Conservation (phyloP, 1,140 invertebrate species). For the Ectropis grisescens region DNA sequence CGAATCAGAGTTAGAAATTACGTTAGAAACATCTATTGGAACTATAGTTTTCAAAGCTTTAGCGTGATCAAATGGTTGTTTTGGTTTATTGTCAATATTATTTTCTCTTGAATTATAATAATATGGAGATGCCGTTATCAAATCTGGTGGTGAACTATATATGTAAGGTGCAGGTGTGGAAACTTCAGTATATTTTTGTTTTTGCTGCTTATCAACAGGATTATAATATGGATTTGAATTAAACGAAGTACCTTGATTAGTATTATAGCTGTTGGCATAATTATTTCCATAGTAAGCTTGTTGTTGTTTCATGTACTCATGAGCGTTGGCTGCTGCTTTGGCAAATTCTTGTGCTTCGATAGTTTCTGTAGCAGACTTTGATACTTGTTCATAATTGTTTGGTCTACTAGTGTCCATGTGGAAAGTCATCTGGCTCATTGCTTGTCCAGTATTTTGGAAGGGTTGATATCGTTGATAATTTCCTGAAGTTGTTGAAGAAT, state of each 20-base stretch:
- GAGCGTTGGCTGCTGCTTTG: slow-evolving; percentile 55
- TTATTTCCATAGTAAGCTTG: slow-evolving; percentile 12
- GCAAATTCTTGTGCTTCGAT: slow-evolving; percentile 54
- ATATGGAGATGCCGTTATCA: slow-evolving; percentile 45
- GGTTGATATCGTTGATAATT: slow-evolving; percentile 35
- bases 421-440: slow-evolving; percentile 52
- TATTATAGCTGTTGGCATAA: slow-evolving; percentile 12
- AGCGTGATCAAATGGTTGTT: slow-evolving; percentile 57
- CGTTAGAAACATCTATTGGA: slow-evolving; percentile 58
- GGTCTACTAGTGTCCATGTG: slow-evolving; percentile 49
- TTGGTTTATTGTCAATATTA: slow-evolving; percentile 28
- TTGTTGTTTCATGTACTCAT: slow-evolving; percentile 50
- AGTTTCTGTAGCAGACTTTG: slow-evolving; percentile 35
- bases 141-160: slow-evolving; percentile 34
- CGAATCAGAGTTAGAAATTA: slow-evolving; percentile 39
- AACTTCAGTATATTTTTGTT: slow-evolving; percentile 27
- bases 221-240: slow-evolving; percentile 13
- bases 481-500: slow-evolving; percentile 16
- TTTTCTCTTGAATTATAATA: slow-evolving; percentile 36
- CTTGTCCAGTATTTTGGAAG: slow-evolving; percentile 23
- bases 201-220: slow-evolving; percentile 32
- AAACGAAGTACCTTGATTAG: slow-evolving; percentile 9
- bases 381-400: slow-evolving; percentile 45
- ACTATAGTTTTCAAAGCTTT: slow-evolving; percentile 66
- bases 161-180: slow-evolving; percentile 20